Percentiles rank a stretch among this genome's conserved stretches.
Conservation (phyloP, 2,797 vertebrate species). For the Cirrhinus mrigala region DNA sequence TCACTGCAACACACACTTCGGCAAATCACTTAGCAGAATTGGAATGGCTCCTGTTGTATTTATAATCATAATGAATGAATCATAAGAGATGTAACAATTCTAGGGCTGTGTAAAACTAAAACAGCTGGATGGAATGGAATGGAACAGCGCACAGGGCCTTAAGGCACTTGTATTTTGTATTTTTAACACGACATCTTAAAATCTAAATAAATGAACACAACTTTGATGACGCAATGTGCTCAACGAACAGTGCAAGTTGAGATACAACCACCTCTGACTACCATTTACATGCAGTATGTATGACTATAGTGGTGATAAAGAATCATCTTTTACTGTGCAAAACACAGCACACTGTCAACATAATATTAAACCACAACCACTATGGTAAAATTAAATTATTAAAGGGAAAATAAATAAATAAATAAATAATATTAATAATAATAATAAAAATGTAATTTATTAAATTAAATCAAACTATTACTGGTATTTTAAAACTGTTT, state of each 20-base stretch:
- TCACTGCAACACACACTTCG: conserved; percentile 79
- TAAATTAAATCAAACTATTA: too few relatives aligned
- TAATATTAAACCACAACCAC: not conserved
- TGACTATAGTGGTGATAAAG: not conserved
- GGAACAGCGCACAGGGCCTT: not conserved
- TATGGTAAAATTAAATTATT: not conserved
- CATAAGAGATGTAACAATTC: not conserved
- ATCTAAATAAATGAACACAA: not conserved
- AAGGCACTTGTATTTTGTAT: not conserved
- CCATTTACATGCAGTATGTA: not conserved
- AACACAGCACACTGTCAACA: not conserved
- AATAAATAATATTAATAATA: too few relatives aligned
- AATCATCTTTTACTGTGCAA: not conserved
- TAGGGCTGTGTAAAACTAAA: not conserved
- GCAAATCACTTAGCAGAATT: conserved; percentile 48
- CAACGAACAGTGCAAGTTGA: not conserved
- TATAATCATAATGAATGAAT: conserved; percentile 1
- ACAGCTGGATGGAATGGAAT: not conserved
- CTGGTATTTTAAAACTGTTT: too few relatives aligned
- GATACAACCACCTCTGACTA: not conserved
- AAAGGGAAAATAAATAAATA: not conserved
- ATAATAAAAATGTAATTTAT: too few relatives aligned
- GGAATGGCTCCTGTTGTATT: not conserved
- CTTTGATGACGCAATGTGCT: not conserved
- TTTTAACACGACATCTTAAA: not conserved